Evolutionary conservation across 2,888 invertebrate genomes (phyloP).

Genomic region (Andrena minutula): DNA sequence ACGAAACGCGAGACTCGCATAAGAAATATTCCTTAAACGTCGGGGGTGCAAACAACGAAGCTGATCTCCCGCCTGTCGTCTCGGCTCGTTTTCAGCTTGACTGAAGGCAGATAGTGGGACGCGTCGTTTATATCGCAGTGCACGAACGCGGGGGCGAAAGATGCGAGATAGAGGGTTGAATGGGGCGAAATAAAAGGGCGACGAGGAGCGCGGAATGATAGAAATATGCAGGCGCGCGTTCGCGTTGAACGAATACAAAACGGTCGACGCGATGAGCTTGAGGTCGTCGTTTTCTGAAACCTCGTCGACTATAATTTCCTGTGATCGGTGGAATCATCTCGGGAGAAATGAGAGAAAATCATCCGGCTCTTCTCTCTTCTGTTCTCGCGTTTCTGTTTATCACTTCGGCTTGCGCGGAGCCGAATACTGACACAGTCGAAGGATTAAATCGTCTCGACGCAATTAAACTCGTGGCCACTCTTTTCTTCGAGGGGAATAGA

Average conservation of each 20-base stretch:
- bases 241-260: slow-evolving; percentile 34
- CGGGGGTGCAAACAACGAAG: not conserved
- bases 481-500: not conserved
- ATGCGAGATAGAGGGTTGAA: slow-evolving; percentile 17
- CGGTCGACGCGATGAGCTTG: slow-evolving; percentile 1
- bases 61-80: slow-evolving; percentile 2
- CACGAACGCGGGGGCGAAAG: not conserved
- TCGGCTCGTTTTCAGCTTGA: slow-evolving; percentile 42
- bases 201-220: slow-evolving; percentile 1
- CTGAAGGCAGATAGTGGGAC: slow-evolving; percentile 26
- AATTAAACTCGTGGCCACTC: not conserved
- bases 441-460: slow-evolving; percentile 39
- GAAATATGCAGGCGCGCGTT: slow-evolving; percentile 30
- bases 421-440: slow-evolving; percentile 7
- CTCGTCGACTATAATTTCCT: not conserved
- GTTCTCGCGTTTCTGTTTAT: not conserved
- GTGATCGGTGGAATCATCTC: slow-evolving; percentile 8
- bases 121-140: slow-evolving; percentile 23
- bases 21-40: not conserved
- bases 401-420: not conserved
- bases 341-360: not conserved
- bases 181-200: slow-evolving; percentile 34
- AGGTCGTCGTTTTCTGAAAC: slow-evolving; percentile 23
- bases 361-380: too few species aligned
- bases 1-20: not conserved